Conservation (phyloP, 2,113 vertebrate genomes). For the Perca fluviatilis region DNA sequence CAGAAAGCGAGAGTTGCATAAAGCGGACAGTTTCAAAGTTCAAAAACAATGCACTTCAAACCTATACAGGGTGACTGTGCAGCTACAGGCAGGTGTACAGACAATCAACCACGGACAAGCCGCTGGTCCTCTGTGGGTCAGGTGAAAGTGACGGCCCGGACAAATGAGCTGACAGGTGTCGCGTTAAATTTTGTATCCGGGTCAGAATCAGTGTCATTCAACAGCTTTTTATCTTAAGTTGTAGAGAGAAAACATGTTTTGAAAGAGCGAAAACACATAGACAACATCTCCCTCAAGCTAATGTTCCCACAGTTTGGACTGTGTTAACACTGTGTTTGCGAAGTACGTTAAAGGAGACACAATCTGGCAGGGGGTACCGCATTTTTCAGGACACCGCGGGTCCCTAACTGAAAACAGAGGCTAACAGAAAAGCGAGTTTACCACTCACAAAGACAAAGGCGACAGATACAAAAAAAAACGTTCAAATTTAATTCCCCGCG, state of each 20-base stretch:
- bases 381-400: conserved; percentile 40
- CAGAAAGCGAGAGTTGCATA: neutral
- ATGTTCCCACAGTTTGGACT: neutral
- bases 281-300: fast-evolving
- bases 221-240: neutral
- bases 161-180: conserved; percentile 58
- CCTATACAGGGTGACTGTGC: neutral
- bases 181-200: conserved; percentile 34
- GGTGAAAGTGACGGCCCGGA: conserved; percentile 51
- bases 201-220: conserved; percentile 29
- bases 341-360: neutral
- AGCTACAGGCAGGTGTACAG: neutral
- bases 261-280: neutral
- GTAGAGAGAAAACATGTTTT: neutral
- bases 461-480: neutral
- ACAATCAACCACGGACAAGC: neutral
- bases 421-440: conserved; percentile 63
- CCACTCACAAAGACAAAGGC: conserved; percentile 34
- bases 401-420: conserved; percentile 48
- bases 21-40: conserved; percentile 36
- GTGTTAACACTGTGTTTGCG: no score
- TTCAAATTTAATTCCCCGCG: neutral
- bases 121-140: neutral
- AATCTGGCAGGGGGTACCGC: conserved; percentile 5
- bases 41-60: neutral